These are phyloP conservation scores for Cochlearius cochlearius DNA, from an alignment of 2,113 vertebrate species.

Conservation along the genomic window DNA sequence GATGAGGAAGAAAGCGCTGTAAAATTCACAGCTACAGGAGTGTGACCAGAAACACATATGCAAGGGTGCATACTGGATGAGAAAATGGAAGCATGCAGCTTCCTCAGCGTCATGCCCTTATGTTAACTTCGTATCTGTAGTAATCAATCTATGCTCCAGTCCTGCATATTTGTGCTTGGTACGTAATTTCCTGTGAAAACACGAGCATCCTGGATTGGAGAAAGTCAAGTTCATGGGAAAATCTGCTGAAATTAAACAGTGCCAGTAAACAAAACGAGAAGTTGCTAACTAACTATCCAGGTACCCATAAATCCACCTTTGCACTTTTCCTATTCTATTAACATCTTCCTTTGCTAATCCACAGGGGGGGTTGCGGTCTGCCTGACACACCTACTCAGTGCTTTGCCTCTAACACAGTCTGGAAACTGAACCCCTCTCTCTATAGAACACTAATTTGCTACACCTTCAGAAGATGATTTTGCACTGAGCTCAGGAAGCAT, in stretches of 20 bases:
- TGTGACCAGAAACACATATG: not conserved
- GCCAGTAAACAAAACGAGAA: not conserved
- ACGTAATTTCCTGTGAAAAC: rapidly evolving
- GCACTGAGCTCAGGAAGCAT: not conserved
- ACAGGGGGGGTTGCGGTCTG: not conserved
- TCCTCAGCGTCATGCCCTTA: not conserved
- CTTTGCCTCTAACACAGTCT: not conserved
- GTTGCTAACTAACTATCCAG: not conserved
- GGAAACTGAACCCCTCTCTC: not conserved
- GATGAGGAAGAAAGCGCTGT: not conserved
- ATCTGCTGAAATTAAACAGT: not conserved
- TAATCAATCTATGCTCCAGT: not conserved
- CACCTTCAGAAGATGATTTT: not conserved
- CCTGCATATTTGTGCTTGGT: not conserved
- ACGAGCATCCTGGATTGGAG: not conserved
- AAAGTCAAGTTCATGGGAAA: not conserved
- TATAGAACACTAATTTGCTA: not conserved
- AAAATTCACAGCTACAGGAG: not conserved
- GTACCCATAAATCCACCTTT: not conserved
- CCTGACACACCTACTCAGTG: not conserved
- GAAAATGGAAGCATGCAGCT: not conserved
- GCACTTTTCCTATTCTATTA: not conserved
- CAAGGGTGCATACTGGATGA: not conserved
- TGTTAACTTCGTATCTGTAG: not conserved
- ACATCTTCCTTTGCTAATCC: not conserved